Evolutionary conservation across 2,113 vertebrate species (phyloP).

Genomic region (Sander lucioperca): DNA sequence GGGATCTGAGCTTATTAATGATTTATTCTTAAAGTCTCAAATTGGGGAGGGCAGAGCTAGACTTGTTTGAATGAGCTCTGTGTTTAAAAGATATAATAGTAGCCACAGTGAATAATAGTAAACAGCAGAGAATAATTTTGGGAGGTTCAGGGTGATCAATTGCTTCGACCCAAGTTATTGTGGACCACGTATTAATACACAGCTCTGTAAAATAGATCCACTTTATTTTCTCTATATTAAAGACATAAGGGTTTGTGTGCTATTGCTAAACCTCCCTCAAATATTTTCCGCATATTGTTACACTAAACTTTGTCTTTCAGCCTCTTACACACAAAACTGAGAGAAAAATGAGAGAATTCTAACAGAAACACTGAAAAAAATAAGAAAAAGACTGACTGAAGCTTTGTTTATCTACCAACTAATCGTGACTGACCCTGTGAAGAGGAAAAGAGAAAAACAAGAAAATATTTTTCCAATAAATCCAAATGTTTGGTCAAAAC

Average conservation of each 20-base stretch:
- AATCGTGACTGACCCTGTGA: neutral
- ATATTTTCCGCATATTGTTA: neutral
- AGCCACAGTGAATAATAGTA: conserved; percentile 16
- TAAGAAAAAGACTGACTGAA: neutral
- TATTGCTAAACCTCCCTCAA: too few relatives aligned
- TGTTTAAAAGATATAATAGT: neutral
- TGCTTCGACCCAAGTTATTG: neutral
- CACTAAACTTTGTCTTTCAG: neutral
- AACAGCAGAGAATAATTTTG: conserved; percentile 15
- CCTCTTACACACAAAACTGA: neutral
- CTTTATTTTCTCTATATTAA: neutral
- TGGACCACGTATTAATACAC: neutral
- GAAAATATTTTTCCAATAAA: neutral
- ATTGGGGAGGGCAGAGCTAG: conserved; percentile 11
- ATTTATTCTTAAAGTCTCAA: conserved; percentile 31
- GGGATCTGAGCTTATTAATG: conserved; percentile 34
- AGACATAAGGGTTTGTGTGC: neutral
- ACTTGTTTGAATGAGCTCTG: conserved; percentile 24
- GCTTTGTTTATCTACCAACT: neutral
- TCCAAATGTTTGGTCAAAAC: neutral
- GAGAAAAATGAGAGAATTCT: neutral
- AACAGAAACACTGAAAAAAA: too few relatives aligned
- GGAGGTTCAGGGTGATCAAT: conserved; percentile 9
- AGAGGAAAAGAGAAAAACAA: neutral
- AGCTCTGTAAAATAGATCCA: neutral